phyloP scores from a whole-genome alignment of 2,113 vertebrate genomes.

The Probosciger aterrimus region DNA sequence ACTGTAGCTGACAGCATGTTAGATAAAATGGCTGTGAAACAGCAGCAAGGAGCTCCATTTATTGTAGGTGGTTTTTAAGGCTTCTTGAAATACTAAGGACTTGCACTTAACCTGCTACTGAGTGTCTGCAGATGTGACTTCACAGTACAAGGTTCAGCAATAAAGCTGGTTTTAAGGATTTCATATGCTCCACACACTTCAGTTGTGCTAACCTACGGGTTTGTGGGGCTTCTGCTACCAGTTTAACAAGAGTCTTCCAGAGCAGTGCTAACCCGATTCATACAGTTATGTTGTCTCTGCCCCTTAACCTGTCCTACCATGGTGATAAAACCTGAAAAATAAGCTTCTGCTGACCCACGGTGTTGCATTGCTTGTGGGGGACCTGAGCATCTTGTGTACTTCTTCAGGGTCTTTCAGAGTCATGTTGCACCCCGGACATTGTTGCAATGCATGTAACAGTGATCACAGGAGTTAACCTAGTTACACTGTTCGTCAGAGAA shows the following conservation, averaged over 20 bases:
- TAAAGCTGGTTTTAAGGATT: neutral
- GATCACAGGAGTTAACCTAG: neutral
- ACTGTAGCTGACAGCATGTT: neutral
- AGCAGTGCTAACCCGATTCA: neutral
- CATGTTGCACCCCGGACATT: accelerated
- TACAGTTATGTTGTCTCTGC: neutral
- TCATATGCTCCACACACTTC: neutral
- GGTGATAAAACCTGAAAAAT: neutral
- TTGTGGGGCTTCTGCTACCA: neutral
- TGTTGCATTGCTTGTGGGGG: neutral
- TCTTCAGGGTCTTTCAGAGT: neutral
- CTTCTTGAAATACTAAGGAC: neutral
- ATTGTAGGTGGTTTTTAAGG: neutral
- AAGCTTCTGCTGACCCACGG: neutral
- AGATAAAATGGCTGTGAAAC: neutral
- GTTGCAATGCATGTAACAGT: neutral
- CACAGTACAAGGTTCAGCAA: neutral
- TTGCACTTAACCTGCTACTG: neutral
- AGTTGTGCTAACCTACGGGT: neutral
- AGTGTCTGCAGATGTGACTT: neutral
- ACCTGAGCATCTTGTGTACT: neutral
- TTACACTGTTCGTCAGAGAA: neutral
- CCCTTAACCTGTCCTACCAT: neutral
- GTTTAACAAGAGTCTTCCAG: neutral
- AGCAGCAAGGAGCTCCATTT: neutral